These are phyloP conservation scores for Gila orcuttii DNA, from an alignment of 2,113 vertebrate genomes.

Conservation along the genomic window DNA sequence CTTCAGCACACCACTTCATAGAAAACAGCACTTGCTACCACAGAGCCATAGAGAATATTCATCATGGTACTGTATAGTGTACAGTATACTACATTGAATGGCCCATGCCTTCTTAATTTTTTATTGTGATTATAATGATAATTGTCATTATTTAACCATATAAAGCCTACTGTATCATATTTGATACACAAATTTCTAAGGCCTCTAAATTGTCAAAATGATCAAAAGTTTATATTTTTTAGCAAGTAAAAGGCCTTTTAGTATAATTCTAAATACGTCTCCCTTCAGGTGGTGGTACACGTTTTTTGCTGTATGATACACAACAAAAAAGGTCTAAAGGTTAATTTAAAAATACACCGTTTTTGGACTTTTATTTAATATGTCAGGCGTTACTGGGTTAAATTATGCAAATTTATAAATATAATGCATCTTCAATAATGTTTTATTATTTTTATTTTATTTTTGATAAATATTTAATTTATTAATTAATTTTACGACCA, in stretches of 20 bases:
- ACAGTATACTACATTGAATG: neutral
- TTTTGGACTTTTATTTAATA: too few species aligned
- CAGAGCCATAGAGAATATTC: neutral
- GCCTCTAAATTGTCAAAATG: too few species aligned
- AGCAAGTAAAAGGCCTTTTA: too few species aligned
- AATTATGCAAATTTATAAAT: neutral
- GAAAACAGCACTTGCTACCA: neutral
- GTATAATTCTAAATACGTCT: too few species aligned
- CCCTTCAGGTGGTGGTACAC: too few species aligned
- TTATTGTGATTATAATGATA: neutral
- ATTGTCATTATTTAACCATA: neutral
- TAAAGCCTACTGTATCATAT: too few species aligned
- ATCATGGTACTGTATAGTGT: neutral
- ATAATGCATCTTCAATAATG: neutral
- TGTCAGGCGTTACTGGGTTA: too few species aligned
- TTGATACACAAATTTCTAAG: too few species aligned
- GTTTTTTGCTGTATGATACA: too few species aligned
- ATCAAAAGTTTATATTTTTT: too few species aligned
- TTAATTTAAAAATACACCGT: too few species aligned
- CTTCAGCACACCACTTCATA: neutral
- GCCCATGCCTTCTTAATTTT: neutral
- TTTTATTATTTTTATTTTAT: neutral
- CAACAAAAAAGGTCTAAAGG: too few species aligned
- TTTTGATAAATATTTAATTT: neutral
- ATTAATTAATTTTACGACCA: conserved; percentile 6